Conservation (phyloP, 2,797 vertebrate species). For the Sebastes matsubarae region DNA sequence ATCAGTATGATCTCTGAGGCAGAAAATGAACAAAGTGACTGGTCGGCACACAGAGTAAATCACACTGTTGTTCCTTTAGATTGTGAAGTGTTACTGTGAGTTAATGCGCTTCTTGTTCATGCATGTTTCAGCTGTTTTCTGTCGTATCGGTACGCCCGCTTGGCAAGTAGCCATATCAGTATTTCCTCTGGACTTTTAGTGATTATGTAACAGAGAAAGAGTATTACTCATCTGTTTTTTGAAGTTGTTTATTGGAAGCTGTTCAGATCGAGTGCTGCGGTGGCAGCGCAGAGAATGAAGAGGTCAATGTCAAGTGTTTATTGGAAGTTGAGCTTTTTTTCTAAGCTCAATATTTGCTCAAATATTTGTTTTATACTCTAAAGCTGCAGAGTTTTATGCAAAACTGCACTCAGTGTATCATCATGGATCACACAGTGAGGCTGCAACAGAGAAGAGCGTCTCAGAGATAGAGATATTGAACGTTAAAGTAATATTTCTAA, state of each 20-base stretch:
- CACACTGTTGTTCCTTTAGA: conserved; percentile 23
- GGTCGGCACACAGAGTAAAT: conserved; percentile 55
- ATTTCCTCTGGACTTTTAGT: neutral
- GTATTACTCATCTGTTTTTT: conserved; percentile 31
- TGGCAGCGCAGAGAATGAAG: neutral
- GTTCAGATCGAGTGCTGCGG: neutral
- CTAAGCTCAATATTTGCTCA: neutral
- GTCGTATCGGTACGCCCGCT: neutral
- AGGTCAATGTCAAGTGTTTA: neutral
- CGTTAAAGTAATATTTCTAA: neutral
- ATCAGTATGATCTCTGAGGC: conserved; percentile 71
- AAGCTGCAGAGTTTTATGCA: neutral
- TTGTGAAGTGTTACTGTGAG: conserved; percentile 4
- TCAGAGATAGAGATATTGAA: neutral
- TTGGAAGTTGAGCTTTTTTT: neutral
- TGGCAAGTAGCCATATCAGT: neutral
- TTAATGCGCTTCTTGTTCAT: neutral
- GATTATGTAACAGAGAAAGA: conserved; percentile 13
- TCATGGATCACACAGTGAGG: neutral
- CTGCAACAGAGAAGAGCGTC: neutral
- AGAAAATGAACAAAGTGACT: conserved; percentile 77
- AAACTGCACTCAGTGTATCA: neutral
- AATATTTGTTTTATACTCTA: neutral
- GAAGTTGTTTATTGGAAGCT: conserved; percentile 14
- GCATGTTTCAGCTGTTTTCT: neutral